Percentiles rank a stretch among this genome's conserved stretches.
These are phyloP conservation scores for Pseudomyrmex sp. DNA, from an alignment of 1,140 invertebrate genomes.

Conservation along the genomic window DNA sequence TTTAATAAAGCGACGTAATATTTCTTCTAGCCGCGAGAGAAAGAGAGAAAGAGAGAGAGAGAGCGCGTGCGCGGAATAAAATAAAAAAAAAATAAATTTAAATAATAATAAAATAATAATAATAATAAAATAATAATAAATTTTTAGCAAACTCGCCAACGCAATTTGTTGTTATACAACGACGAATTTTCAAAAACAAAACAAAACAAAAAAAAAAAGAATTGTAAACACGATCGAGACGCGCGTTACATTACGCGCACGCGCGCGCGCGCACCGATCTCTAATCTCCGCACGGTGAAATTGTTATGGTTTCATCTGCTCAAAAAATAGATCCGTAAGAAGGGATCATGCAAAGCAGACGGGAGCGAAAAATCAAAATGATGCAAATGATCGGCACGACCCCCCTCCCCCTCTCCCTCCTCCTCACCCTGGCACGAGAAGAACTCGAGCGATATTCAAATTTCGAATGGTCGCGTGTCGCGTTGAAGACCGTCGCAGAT, in stretches of 20 bases:
- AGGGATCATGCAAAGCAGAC: slow-evolving; percentile 44
- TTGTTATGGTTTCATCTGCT: slow-evolving; percentile 50
- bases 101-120: no score
- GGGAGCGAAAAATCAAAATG: slow-evolving; percentile 55
- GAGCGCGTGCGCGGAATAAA: no score
- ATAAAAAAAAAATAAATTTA: no score
- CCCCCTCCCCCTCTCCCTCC: no score
- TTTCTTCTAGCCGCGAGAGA: neutral
- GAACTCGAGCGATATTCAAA: slow-evolving; percentile 50
- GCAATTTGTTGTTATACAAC: no score
- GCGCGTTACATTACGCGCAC: neutral
- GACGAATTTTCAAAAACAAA: no score
- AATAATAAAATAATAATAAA: no score
- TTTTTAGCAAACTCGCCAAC: no score
- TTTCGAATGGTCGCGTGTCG: slow-evolving; percentile 54
- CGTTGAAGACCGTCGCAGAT: slow-evolving; percentile 39
- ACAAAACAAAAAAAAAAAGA: neutral
- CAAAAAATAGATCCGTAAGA: slow-evolving; percentile 10
- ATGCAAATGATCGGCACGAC: slow-evolving; percentile 51
- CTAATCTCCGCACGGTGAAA: slow-evolving; percentile 3
- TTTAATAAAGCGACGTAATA: neutral
- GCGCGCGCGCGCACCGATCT: no score
- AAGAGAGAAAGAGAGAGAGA: no score
- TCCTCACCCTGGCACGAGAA: neutral
- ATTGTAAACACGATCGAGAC: neutral